Evolutionary conservation across 2,797 vertebrate genomes (phyloP), one percentile per base, ranked within the genome.

Genomic region (Peromyscus aztecus): DNA sequence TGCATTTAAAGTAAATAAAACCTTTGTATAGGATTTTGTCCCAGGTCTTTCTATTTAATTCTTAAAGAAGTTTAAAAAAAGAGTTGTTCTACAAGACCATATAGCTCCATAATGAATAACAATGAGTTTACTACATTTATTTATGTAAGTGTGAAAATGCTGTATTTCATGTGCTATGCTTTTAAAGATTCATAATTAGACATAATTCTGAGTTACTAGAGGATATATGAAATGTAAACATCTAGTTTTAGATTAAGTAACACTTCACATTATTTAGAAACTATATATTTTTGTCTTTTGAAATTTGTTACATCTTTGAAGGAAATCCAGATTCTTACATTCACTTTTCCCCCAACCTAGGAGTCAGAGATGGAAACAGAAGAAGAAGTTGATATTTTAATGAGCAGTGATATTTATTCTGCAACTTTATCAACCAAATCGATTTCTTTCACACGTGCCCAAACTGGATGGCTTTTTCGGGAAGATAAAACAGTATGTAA

Each of bases 291-390:
- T 13, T 76, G 17, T 91, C 16, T 78, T 94, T 83, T 69, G 13
- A 94, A 96, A 40, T 80, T 11, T 67, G 0, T 95, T 89, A 23
- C 27, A 87, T 82, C 92, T 93, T 78, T 92, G n/a, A 82, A 87
- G 43, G 85, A 96, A 89, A 97, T 9, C 46, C 77, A 65, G 8
- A 76, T 94, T 95, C 31, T 97, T 67, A 90, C 55, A 37, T 80
- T 96, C 75, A 91, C 29, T 91, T 97, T 97, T 87, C 17, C 65
- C 89, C 94, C 57, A 86, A 29, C 86, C 97, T 75, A 99, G 99
- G 99, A 99, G 98, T 99, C 99, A 0, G 99, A 99, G 98, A 99
- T 99, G 99, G 99, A 99, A 99, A 99, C 99, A 0, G 99, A 99
- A 98, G 99, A 99, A 95, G 99, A 99, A 94, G 99, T 99, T 97